phyloP scores from a whole-genome alignment of 2,888 invertebrate genomes.

The Pammene fasciana region DNA sequence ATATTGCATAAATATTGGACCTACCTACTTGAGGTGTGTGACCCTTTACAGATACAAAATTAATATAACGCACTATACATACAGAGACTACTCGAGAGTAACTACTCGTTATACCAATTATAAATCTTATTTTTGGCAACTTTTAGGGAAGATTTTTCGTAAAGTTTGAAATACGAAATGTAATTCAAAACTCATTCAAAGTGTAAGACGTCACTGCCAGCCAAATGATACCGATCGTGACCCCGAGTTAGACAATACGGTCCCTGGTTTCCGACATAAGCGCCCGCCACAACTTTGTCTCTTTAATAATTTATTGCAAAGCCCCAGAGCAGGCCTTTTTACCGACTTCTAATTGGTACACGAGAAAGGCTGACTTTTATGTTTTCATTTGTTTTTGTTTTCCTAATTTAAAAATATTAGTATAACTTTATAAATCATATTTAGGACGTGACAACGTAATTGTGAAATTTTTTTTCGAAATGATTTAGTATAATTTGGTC shows the following conservation, averaged over 20 bases:
- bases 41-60: too few relatives aligned
- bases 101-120: too few relatives aligned
- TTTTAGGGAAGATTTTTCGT: too few relatives aligned
- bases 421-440: constrained; percentile 32
- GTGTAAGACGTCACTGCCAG: background rate
- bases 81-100: too few relatives aligned
- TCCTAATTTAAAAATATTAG: constrained; percentile 25
- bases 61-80: too few relatives aligned
- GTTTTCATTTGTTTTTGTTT: constrained; percentile 29
- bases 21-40: too few relatives aligned
- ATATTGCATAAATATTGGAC: too few relatives aligned
- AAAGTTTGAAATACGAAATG: background rate
- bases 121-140: too few relatives aligned
- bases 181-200: constrained; percentile 3
- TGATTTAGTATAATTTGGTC: background rate
- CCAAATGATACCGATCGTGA: constrained; percentile 21
- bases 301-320: constrained; percentile 66
- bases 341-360: constrained; percentile 65
- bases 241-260: constrained; percentile 29
- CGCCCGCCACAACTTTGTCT: constrained; percentile 61
- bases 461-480: constrained; percentile 4
- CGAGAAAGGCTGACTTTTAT: constrained; percentile 56
- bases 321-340: constrained; percentile 54
- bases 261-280: constrained; percentile 56
- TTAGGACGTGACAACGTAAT: constrained; percentile 25